Evolutionary conservation across 2,888 invertebrate species (phyloP).

Genomic region (Mythimna impura): DNA sequence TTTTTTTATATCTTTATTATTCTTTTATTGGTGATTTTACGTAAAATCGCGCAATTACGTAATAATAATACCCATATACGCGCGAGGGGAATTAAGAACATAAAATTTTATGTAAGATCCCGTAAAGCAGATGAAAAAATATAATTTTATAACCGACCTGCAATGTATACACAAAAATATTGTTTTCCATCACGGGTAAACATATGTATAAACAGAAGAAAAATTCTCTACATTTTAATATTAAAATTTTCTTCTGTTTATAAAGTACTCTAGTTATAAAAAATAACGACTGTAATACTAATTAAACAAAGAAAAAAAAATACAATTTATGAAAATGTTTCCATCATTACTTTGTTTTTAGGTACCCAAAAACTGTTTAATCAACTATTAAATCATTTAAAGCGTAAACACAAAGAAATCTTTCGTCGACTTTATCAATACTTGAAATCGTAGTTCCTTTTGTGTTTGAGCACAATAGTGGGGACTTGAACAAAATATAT

Average conservation of each 20-base stretch:
- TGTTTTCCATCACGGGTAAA: not conserved
- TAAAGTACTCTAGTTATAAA: not conserved
- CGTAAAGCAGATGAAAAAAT: not conserved
- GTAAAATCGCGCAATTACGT: too few relatives aligned
- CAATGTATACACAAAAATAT: not conserved
- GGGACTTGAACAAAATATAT: slow-evolving; percentile 64
- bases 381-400: slow-evolving; percentile 14
- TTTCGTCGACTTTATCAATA: slow-evolving; percentile 49
- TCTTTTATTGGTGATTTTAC: too few relatives aligned
- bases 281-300: slow-evolving; percentile 1
- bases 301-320: slow-evolving; percentile 7
- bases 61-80: too few relatives aligned
- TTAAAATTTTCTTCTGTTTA: not conserved
- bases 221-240: too few relatives aligned
- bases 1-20: too few relatives aligned
- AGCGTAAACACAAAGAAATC: slow-evolving; percentile 51
- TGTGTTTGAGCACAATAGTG: slow-evolving; percentile 61
- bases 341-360: not conserved
- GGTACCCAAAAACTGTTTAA: not conserved
- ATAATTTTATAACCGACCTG: not conserved
- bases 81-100: not conserved
- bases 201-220: too few relatives aligned
- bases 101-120: not conserved
- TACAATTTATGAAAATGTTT: not conserved
- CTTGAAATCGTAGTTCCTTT: slow-evolving; percentile 59